phyloP scores from a whole-genome alignment of 2,113 vertebrate species.

The Osmerus eperlanus region DNA sequence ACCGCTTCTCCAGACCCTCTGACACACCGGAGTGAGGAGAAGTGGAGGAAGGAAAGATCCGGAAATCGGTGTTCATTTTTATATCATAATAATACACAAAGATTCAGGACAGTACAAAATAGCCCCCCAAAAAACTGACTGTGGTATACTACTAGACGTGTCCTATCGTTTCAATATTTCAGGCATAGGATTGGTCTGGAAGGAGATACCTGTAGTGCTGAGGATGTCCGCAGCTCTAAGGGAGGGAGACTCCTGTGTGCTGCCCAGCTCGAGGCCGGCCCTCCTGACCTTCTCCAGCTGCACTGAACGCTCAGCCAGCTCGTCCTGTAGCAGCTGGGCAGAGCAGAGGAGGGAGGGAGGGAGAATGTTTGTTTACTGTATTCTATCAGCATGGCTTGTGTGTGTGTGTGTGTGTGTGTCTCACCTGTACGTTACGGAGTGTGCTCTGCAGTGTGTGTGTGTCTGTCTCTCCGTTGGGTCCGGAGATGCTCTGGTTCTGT shows the following conservation, averaged over 20 bases:
- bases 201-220: conserved; percentile 79
- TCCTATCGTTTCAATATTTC: no score
- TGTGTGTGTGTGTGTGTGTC: background rate
- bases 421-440: conserved; percentile 82
- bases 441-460: conserved; percentile 79
- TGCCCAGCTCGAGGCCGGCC: conserved; percentile 78
- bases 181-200: no score
- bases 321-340: conserved; percentile 83
- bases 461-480: conserved; percentile 79
- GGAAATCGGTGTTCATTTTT: no score
- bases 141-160: no score
- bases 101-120: background rate
- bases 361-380: background rate
- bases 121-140: no score
- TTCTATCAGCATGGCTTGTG: background rate
- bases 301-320: conserved; percentile 87
- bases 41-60: no score
- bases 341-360: background rate
- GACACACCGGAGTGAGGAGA: conserved; percentile 3
- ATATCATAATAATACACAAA: no score
- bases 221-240: conserved; percentile 75
- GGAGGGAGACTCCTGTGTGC: conserved; percentile 78
- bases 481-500: conserved; percentile 68
- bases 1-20: conserved; percentile 82
- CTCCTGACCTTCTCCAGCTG: conserved; percentile 93